Base-by-base conservation (phyloP, 2,797 vertebrate species). In the Mycteria americana region DNA sequence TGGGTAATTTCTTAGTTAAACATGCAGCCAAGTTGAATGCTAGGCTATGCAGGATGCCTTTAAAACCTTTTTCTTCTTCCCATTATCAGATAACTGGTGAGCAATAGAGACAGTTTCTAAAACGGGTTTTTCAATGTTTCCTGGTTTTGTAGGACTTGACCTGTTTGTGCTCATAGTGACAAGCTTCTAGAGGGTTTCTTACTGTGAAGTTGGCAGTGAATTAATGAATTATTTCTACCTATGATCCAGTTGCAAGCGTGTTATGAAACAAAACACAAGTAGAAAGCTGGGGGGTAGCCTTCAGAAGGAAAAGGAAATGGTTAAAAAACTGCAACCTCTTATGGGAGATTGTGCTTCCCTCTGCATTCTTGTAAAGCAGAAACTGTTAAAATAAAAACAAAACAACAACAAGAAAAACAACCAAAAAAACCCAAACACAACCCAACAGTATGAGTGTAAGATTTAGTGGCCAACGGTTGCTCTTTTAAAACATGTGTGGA, bases 1-100 rank as follows among this genome's bases (percentile, higher is more conserved):
- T 23, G 5, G 21, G 25, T 48, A 18, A 48, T 59, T 51, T 65
- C 30, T 87, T 56, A 35, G 22, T 76, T 80, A 59, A 93, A 46
- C 0, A 0, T 6, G 4, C 15, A 1, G 0, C 10, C 25, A 70
- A 50, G 28, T 12, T 78, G 65, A 79, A 54, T 53, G 17, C 57
- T 10, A 41, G 11, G 14, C 25, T 27, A 3, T n/a, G 28, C 18
- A 50, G 14, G 18, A 43, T 17, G n/a, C 30, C 24, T 82, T 67
- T 67, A 64, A 84, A 91, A 37, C 11, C 4, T 50, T 64, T 60
- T 24, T 79, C 50, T 31, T 82, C 30, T 45, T 79, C 24, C 43
- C 28, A 2, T 35, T 65, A 9, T 33, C 7, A 56, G 10, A 57
- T 31, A 68, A 39, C 41, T 76, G 24, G 16, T 0, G 11, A 79